Evolutionary conservation across 2,113 vertebrate species (phyloP), one percentile per base, ranked within the genome.

Genomic region (Mobula hypostoma): DNA sequence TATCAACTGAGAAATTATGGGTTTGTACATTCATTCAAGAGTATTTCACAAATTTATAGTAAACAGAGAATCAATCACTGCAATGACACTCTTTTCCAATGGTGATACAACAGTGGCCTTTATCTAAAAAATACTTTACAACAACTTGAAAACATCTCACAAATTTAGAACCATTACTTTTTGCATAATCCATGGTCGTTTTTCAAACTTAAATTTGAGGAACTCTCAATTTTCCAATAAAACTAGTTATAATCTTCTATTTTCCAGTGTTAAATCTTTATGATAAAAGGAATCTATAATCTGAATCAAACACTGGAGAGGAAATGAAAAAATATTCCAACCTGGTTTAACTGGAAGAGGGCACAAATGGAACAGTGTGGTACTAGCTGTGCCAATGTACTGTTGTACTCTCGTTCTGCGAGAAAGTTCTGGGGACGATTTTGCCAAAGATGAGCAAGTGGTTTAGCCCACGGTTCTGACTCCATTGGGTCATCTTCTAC

Each of bases 361-460:
- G 98, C 96, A 95, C 99, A 99, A 78, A 99, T 97, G 6, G 98
- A 97, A 90, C 99, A 99, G 96, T 98, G 98, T 0, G 99, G 99
- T 2, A 97, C 95, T 95, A 97, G 97, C 94, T 97, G 97, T 93
- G 98, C 98, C 97, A 98, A 97, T 32, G 83, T 96, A 78, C 96
- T 96, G 94, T 99, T 99, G 95, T 98, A 99, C 56, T 98, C 98
- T 94, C 97, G 97, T 95, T 99, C 99, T 0, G 97, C 97, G 95
- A 97, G 96, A 66, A 98, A 98, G 95, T 98, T 98, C 0, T 96
- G 97, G 0, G 98, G 98, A 19, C 97, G 97, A 95, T 97, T 97
- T 96, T 99, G 98, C 99, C 98, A 99, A 32, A 99, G 96, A 14
- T 98, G 97, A 70, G 96, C 96, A 5, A 99, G 96, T 0, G 98